Conservation (phyloP, 2,888 invertebrate species). For the Melipona beecheii region DNA sequence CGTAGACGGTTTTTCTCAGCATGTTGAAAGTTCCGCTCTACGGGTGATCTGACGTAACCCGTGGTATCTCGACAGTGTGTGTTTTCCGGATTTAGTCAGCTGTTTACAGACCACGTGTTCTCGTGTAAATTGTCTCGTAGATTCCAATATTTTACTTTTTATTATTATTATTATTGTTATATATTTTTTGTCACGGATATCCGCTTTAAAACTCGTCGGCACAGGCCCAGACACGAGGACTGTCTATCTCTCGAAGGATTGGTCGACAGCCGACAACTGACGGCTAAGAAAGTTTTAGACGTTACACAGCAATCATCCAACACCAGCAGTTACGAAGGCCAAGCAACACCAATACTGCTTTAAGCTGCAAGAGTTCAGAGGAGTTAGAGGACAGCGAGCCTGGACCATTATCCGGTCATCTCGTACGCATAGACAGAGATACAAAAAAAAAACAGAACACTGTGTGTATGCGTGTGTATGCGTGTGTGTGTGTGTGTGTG, state of each 20-base stretch:
- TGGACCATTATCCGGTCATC: slow-evolving; percentile 60
- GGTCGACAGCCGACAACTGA: slow-evolving; percentile 49
- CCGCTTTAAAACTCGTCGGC: slow-evolving; percentile 31
- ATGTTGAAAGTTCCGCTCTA: slow-evolving; percentile 29
- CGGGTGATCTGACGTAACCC: slow-evolving; percentile 34
- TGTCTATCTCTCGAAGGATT: slow-evolving; percentile 43
- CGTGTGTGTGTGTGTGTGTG: background rate
- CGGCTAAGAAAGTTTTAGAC: slow-evolving; percentile 70
- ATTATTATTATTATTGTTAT: background rate
- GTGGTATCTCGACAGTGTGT: slow-evolving; percentile 34
- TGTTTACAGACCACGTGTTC: slow-evolving; percentile 41
- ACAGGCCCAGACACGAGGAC: slow-evolving; percentile 43
- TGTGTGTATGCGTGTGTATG: slow-evolving; percentile 19
- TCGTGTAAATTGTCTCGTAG: slow-evolving; percentile 42
- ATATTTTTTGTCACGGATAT: slow-evolving; percentile 27
- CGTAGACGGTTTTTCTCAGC: slow-evolving; percentile 41
- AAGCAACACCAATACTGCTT: slow-evolving; percentile 82
- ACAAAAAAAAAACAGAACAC: slow-evolving; percentile 30
- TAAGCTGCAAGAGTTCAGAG: slow-evolving; percentile 77
- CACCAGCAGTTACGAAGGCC: slow-evolving; percentile 79
- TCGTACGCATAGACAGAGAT: slow-evolving; percentile 62
- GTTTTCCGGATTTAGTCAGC: slow-evolving; percentile 36
- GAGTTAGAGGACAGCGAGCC: slow-evolving; percentile 69
- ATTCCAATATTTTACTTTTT: slow-evolving; percentile 36
- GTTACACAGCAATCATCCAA: slow-evolving; percentile 75